A percentile compares a stretch with the other conserved stretches of the same genome.
Conservation (phyloP, 30 jellyfish, hydroid and myxozoan genomes). For the Haliclystus octoradiatus region DNA sequence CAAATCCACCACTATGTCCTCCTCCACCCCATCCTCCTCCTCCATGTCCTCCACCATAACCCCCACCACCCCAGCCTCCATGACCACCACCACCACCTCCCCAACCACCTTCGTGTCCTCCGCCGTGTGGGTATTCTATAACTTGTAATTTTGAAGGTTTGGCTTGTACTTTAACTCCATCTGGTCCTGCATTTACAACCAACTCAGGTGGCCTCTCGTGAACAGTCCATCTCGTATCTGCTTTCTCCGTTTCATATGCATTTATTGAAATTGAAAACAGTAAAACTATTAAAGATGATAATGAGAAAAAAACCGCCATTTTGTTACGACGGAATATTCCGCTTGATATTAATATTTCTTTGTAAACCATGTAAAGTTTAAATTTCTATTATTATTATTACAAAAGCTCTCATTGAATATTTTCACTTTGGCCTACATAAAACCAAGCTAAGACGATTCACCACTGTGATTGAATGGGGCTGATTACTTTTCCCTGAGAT, state of each 20-base stretch:
- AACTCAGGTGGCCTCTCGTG: constrained; percentile 88
- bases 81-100: constrained; percentile 49
- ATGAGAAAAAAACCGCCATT: neutral
- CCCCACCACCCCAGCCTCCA: constrained; percentile 54
- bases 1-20: constrained; percentile 35
- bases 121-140: constrained; percentile 74
- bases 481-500: neutral
- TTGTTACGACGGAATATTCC: neutral
- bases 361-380: neutral
- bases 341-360: neutral
- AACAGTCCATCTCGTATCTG: constrained; percentile 79
- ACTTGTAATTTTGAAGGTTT: constrained; percentile 89
- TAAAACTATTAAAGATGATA: constrained; percentile 22
- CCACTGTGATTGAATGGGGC: neutral
- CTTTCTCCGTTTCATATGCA: constrained; percentile 64
- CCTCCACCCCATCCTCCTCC: constrained; percentile 52
- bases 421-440: no score
- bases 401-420: no score
- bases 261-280: constrained; percentile 37
- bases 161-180: constrained; percentile 90
- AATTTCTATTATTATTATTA: no score
- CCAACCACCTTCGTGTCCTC: constrained; percentile 11
- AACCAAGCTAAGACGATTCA: no score
- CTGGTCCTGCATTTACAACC: constrained; percentile 91
- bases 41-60: constrained; percentile 39